Base-by-base conservation (phyloP, 2,113 vertebrate species). In the Polyodon spathula region DNA sequence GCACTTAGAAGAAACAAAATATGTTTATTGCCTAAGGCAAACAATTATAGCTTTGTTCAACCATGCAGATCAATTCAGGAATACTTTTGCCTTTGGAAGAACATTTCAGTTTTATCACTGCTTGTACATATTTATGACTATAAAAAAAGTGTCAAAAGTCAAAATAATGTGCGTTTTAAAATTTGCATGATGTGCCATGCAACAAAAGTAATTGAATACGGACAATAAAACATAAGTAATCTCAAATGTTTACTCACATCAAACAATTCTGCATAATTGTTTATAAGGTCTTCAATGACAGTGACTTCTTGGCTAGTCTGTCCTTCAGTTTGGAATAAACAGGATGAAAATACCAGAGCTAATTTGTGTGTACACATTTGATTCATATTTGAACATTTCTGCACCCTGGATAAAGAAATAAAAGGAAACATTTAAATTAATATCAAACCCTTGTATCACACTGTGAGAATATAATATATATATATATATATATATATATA, bases 321-420 rank as follows among this genome's bases (percentile, higher is more conserved):
- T 68, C 93, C 96, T 55, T 72, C 84, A 1, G 96, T 98, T 80
- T 98, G 96, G 87, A 97, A 98, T 56, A 98, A 76, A 74, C 86
- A 95, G 27, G 92, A 84, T 14, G 95, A 94, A 82, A 97, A 93
- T 10, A 85, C 89, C 38, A 82, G 69, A 1, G 94, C 93, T 76
- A 98, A 84, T 56, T 78, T 90, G 40, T 84, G 83, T 37, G 88
- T 76, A 4, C 84, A 78, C 93, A 97, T 97, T 50, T 83, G 85
- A 82, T 97, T 97, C 65, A 96, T 90, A 75, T 92, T 81, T 58
- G 91, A 93, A 67, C 94, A 97, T 64, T 91, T 93, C 67, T 97
- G 92, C 60, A 98, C 90, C 80, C 95, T 97, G 79, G 72, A 11
- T 11, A 70, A 69, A 62, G 11, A 72, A 73, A 66, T 72, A 61